Conservation (phyloP, 2,888 invertebrate genomes). For the Hyposoter dolosus region DNA sequence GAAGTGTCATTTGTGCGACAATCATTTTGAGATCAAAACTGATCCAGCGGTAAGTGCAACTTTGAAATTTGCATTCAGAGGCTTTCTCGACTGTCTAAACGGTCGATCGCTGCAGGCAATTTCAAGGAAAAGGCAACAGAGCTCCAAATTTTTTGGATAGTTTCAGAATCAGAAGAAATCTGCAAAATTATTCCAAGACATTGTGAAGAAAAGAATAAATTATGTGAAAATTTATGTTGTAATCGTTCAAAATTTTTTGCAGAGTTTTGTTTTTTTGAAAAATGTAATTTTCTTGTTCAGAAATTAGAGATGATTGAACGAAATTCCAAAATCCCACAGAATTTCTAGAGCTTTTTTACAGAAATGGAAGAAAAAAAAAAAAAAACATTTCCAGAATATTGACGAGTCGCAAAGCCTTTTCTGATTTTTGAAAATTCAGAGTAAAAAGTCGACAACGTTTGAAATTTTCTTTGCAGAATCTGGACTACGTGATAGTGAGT, state of each 20-base stretch:
- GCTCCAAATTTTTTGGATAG: neutral
- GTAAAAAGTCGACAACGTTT: neutral
- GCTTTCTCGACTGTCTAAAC: neutral
- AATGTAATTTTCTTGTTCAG: neutral
- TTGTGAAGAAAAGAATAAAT: neutral
- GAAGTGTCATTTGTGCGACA: constrained; percentile 99
- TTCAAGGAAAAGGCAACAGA: neutral
- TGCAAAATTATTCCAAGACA: neutral
- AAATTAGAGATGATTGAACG: neutral
- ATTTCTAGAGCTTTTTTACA: neutral
- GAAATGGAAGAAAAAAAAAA: neutral
- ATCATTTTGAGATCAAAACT: constrained; percentile 98
- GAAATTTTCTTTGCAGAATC: constrained; percentile 89
- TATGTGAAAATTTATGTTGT: neutral
- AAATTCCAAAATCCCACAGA: neutral
- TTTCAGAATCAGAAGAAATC: neutral
- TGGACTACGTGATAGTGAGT: constrained; percentile 97
- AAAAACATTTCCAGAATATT: neutral
- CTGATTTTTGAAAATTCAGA: neutral
- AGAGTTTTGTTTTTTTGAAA: neutral
- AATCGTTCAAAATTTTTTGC: neutral
- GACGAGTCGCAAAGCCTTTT: neutral
- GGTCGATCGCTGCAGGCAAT: neutral
- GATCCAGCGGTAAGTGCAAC: constrained; percentile 94
- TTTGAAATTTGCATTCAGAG: neutral